These are phyloP conservation scores for Heliconius erato DNA, from an alignment of 2,888 invertebrate species.

Conservation along the genomic window DNA sequence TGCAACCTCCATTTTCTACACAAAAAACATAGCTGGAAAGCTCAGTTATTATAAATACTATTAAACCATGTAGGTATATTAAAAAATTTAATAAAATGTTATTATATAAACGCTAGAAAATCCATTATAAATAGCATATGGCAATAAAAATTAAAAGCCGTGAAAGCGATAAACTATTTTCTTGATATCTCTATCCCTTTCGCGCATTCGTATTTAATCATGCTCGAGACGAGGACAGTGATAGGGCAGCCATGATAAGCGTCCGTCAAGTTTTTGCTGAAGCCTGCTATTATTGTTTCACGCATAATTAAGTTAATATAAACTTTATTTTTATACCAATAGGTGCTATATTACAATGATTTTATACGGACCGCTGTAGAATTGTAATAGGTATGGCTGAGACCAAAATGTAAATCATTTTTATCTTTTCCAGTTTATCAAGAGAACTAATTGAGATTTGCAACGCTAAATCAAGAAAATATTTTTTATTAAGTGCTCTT, in stretches of 20 bases:
- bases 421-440: constrained; percentile 30
- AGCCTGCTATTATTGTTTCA: constrained; percentile 51
- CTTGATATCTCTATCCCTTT: constrained; percentile 43
- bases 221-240: constrained; percentile 40
- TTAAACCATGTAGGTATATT: background rate
- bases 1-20: background rate
- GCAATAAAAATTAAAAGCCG: constrained; percentile 49
- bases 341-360: constrained; percentile 30
- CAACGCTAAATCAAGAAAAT: constrained; percentile 12
- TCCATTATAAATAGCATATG: constrained; percentile 44
- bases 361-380: background rate
- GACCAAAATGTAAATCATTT: constrained; percentile 31
- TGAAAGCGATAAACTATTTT: constrained; percentile 50
- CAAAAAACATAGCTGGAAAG: background rate
- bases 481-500: constrained; percentile 18
- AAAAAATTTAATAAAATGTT: constrained; percentile 14
- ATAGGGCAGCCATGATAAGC: constrained; percentile 49
- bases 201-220: constrained; percentile 29
- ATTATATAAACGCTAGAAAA: constrained; percentile 9
- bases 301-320: constrained; percentile 43
- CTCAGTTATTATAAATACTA: background rate
- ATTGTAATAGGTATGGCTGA: constrained; percentile 8
- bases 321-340: background rate
- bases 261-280: constrained; percentile 62
- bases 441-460: constrained; percentile 26